Evolutionary conservation across 2,888 invertebrate genomes (phyloP), one percentile per base, ranked within the genome.

Genomic region (Scaeva pyrastri): DNA sequence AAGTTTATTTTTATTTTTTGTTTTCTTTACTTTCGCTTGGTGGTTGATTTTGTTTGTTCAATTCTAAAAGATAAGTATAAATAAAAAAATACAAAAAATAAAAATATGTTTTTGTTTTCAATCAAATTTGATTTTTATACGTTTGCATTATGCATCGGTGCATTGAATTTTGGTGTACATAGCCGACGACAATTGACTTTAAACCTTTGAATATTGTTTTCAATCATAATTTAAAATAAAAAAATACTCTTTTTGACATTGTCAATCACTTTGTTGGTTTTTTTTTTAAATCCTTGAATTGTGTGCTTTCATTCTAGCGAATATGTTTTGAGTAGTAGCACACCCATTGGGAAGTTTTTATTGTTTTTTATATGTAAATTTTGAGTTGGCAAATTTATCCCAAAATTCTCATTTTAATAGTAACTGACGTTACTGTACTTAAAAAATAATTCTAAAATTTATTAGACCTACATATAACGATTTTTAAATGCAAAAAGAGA

Each of bases 21-120:
- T 14, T 52, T 74, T 48, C 45, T 68, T 66, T 68, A 6, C 43
- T 66, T 56, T 39, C 31, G 41, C 11, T 71, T 58, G 58, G 50
- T 66, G 60, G 76, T 85, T 68, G 81, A 76, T 73, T 80, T 81
- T 62, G n/a, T n/a, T 55, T 70, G 70, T 52, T 72, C 72, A 41
- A 26, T 75, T 80, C 85, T 85, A 85, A 62, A 85, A 85, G 52
- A 80, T 39, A 85, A 80, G 36, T 64, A 71, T 21, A 68, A 66
- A 58, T 23, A 50, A 16, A 45, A 19, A 31, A 21, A 43, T 43
- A 75, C 70, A 75, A 56, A n/a, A 56, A 64, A 39, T 14, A 41
- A 21, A 48, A 36, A 45, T 52, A 52, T 23, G 52, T 78, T 31
- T 31, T 4, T n/a, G 56, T 73, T 78, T 56, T 14, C 39, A 66